Evolutionary conservation across 2,797 vertebrate genomes (phyloP), one percentile per base, ranked within the genome.

Genomic region (Borostomias antarcticus): DNA sequence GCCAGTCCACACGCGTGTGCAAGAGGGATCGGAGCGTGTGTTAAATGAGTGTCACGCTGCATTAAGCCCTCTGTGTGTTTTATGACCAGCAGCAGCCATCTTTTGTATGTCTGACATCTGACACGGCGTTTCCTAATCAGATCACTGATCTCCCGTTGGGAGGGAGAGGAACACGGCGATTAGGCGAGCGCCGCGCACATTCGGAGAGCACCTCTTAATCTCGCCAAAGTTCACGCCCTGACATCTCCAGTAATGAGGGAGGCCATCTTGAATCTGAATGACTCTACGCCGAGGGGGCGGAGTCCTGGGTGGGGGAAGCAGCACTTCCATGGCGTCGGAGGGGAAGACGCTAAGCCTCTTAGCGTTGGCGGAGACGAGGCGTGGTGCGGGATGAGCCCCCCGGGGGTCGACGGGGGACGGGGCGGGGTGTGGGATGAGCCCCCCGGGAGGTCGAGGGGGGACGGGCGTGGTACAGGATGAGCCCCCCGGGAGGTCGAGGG

Each of bases 321-420:
- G 62, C 69, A 76, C 75, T 85, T 82, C 78, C 74, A 72, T 78
- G 75, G 82, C 81, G 76, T 86, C 81, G 85, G 75, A 70, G 53
- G 56, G 68, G 74, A 74, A 75, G 77, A 74, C 75, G 79, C 66
- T 86, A 87, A 88, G 82, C 82, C 79, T 85, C 79, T 84, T 84
- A 82, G 74, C 73, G 76, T 74, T 81, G 71, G 73, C 71, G 75
- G 68, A 83, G 77, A 80, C 76, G 77, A 76, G 84, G 69, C 57
- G 78, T 30, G 75, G 67, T 69, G 74, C 72, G 4, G 37, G 50
- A 19, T 50, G 50, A 52, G 28, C 15, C 26, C 15, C n/a, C n/a
- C n/a, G n/a, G n/a, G n/a, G n/a, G n/a, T n/a, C 52, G 15, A 29
- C 11, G 28, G 26, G 11, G 28, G 26, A 19, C 48, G n/a, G n/a